These are phyloP conservation scores for Musca domestica DNA, from an alignment of 1,140 invertebrate genomes.

Conservation along the genomic window DNA sequence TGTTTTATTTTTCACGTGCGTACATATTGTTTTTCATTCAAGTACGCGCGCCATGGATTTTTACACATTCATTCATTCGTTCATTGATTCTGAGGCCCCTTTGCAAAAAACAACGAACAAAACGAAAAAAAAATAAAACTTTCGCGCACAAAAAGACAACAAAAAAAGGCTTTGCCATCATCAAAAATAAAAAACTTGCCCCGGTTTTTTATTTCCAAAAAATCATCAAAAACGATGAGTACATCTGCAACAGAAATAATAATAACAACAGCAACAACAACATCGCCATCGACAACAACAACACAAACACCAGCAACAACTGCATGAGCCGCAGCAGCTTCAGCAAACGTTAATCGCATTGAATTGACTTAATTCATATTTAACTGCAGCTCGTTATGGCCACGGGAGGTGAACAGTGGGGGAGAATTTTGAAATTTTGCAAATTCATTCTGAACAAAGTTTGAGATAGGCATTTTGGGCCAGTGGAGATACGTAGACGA, in stretches of 20 bases:
- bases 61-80: slow-evolving; percentile 22
- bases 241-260: not conserved
- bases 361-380: slow-evolving; percentile 23
- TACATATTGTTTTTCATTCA: slow-evolving; percentile 13
- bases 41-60: not conserved
- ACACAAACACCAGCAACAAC: not conserved
- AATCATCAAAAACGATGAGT: not conserved
- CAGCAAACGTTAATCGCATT: slow-evolving; percentile 9
- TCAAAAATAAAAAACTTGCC: too few relatives aligned
- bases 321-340: too few relatives aligned
- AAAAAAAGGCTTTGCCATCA: not conserved
- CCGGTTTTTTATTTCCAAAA: slow-evolving; percentile 13
- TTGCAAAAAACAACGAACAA: not conserved
- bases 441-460: too few relatives aligned
- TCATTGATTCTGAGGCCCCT: not conserved
- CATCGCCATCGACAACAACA: not conserved
- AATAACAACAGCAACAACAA: not conserved
- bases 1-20: not conserved
- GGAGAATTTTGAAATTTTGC: too few relatives aligned
- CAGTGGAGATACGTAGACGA: too few relatives aligned
- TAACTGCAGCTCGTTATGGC: slow-evolving; percentile 13
- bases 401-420: too few relatives aligned
- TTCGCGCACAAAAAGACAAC: slow-evolving; percentile 2
- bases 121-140: slow-evolving; percentile 4
- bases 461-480: too few relatives aligned